Base-by-base conservation (phyloP, 2,888 invertebrate genomes). In the Nycteola revayana region DNA sequence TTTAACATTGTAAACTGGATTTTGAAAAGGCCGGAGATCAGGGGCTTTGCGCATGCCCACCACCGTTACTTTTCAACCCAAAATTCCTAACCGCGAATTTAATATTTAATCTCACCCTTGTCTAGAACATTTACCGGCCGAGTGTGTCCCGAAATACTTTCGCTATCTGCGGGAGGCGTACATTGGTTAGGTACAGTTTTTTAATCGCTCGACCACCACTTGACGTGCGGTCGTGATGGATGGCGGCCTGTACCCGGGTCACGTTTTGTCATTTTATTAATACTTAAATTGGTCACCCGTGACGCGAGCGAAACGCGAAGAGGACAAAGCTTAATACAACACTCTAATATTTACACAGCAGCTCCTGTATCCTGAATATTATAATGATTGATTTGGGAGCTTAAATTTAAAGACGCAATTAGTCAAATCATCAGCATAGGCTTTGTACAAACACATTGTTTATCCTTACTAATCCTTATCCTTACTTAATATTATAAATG, bases 211-310 rank as follows among this genome's bases (percentile, higher is more conserved):
- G 75, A 55, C 75, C 74, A 76, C 66, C 83, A 81, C 84, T 86
- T 83, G 87, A 87, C 84, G 79, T 65, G 74, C 55, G 66, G 63
- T 48, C 61, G 78, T 87, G 87, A 88, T 87, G 84, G 87, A 88
- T 87, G 82, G 69, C 70, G 74, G 63, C 64, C 64, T 54, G 47
- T 49, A 64, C 57, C 58, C 55, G 75, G 80, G 83, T 81, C 86
- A 80, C 80, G 85, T 86, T 86, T 85, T 84, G 88, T 88, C 86
- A 83, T 87, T 86, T 86, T 88, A 86, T 87, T 88, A 87, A 85
- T 87, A 84, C 86, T 78, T 82, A 87, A 86, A 88, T 87, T 86
- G 86, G 85, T 72, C 66, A 70, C 69, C 75, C 63, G 76, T 87
- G 87, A 87, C 85, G 79, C 56, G 60, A 66, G 63, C 64, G 66